Percentiles rank a stretch among this genome's conserved stretches.
These are phyloP conservation scores for Drosophila leontia DNA, from an alignment of 1,140 invertebrate genomes.

Conservation along the genomic window DNA sequence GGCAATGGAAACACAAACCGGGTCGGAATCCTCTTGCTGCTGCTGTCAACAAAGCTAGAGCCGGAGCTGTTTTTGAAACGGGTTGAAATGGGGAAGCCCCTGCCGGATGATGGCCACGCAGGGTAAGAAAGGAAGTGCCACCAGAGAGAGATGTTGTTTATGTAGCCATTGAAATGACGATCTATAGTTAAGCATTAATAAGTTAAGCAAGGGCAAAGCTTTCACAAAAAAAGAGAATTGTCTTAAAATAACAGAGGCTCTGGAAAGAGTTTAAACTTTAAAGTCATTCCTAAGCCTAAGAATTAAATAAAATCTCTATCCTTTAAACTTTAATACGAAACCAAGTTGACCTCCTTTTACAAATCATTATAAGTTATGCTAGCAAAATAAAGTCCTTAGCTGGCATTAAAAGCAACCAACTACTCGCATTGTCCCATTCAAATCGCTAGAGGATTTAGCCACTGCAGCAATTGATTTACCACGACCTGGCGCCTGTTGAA, in stretches of 20 bases:
- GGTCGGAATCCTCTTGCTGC: conserved; percentile 32
- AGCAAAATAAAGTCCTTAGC: conserved; percentile 9
- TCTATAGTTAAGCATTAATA: conserved; percentile 44
- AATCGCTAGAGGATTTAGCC: conserved; percentile 12
- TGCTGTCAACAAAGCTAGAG: conserved; percentile 29
- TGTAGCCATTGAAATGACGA: conserved; percentile 21
- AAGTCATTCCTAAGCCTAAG: neutral
- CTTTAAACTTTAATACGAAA: neutral
- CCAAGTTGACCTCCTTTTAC: neutral
- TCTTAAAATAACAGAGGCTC: neutral
- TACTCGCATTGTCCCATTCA: conserved; percentile 22
- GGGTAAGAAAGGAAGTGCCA: conserved; percentile 20
- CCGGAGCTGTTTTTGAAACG: conserved; percentile 54
- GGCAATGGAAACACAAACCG: conserved; percentile 14
- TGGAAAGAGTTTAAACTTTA: neutral
- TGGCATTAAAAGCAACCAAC: conserved; percentile 23
- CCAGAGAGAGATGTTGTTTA: conserved; percentile 32
- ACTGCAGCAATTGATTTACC: conserved; percentile 39
- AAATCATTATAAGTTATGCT: conserved; percentile 28
- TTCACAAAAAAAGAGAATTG: neutral
- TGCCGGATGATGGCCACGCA: conserved; percentile 24
- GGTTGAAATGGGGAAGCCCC: conserved; percentile 33
- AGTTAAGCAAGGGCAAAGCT: conserved; percentile 19
- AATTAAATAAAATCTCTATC: too few species aligned
- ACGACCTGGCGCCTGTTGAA: conserved; percentile 39